Evolutionary conservation across 1,140 invertebrate species (phyloP), one percentile per base, ranked within the genome.

Genomic region (Paralvinella palmiformis): DNA sequence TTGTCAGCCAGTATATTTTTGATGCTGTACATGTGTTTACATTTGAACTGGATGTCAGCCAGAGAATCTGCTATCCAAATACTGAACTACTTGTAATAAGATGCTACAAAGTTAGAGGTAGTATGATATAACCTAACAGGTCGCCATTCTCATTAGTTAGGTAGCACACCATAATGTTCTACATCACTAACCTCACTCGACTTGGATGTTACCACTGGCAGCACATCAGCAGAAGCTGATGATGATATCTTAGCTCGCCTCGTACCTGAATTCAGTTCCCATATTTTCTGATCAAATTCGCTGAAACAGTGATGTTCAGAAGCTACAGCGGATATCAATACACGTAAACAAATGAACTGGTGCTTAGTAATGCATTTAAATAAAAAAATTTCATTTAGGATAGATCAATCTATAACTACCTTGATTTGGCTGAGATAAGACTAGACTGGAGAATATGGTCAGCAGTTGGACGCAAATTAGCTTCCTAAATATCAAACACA

Each of bases 181-280:
- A 10, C 27, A 55, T 31, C n/a, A 62, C 69, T 53, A 53, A 76
- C 76, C 71, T 77, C 74, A 65, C 73, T 72, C 32, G 71, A 70
- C 62, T 76, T 73, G 13, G 76, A 74, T 27, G 73, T 75, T 4
- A 79, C 72, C 0, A 78, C 71, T 50, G 78, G 76, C 71, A 70
- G 22, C 63, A 52, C 65, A 35, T 73, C 69, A 13, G 68, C 68
- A 17, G 69, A 68, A 3, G 67, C 37, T 41, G 74, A 70, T 37
- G 73, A 70, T 48, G 71, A 72, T 31, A 71, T 63, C 41, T 72
- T 66, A 17, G 71, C 59, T 62, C 68, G 66, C 20, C 77, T 67
- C 7, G 73, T 68, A n/a, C 57, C 55, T 5, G 76, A 70, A 48
- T 79, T 78, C 35, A 79, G 59, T 52, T 76, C 71, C 69, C 71